Percentiles rank a stretch among this genome's conserved stretches.
Conservation (phyloP, 2,113 vertebrate species). For the Pagrus major region DNA sequence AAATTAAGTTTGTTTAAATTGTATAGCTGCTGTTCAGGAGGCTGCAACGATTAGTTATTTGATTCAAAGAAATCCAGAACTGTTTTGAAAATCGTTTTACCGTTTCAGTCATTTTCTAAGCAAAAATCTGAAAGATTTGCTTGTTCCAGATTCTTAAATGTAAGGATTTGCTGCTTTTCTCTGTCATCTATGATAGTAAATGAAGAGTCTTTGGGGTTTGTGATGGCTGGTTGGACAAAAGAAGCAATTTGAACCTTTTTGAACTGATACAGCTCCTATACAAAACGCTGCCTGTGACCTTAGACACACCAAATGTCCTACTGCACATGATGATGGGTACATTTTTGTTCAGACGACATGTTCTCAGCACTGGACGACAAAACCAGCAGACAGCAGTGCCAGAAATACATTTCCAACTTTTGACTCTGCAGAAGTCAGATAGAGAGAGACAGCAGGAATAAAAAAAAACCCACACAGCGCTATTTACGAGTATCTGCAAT, state of each 20-base stretch:
- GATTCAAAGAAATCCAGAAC: too few species aligned
- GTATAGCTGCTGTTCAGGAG: neutral
- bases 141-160: too few species aligned
- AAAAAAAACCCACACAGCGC: conserved; percentile 51
- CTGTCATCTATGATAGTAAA: too few species aligned
- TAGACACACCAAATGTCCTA: conserved; percentile 4
- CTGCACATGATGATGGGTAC: neutral
- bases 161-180: too few species aligned
- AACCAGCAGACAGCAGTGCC: conserved; percentile 4
- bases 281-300: neutral
- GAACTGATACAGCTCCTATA: too few species aligned
- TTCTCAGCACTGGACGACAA: conserved; percentile 20
- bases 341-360: conserved; percentile 9
- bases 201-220: too few species aligned
- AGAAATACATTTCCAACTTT: conserved; percentile 42
- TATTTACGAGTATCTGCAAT: conserved; percentile 55
- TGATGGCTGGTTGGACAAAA: too few species aligned
- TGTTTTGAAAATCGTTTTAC: too few species aligned
- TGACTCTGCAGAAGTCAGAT: conserved; percentile 42
- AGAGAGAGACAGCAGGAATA: conserved; percentile 45
- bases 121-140: too few species aligned
- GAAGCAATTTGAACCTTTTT: too few species aligned
- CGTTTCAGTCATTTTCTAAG: too few species aligned
- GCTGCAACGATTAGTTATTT: too few species aligned
- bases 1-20: neutral